Evolutionary conservation across 2,888 invertebrate species (phyloP).

Genomic region (Eutolmus rufibarbis): DNA sequence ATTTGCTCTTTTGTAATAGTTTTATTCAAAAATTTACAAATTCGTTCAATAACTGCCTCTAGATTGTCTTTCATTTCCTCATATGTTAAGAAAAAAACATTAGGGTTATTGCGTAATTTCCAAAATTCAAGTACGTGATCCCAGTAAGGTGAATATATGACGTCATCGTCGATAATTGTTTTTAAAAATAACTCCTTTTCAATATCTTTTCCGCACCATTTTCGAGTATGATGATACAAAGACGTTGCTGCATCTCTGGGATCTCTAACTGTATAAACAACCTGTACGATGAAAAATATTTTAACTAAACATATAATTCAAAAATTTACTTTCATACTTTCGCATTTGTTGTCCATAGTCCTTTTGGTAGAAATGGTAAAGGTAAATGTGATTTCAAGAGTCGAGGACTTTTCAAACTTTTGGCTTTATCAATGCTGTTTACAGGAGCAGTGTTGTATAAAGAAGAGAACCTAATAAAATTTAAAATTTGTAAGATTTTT

Average conservation of each 20-base stretch:
- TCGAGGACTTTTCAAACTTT: background rate
- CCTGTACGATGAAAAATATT: slow-evolving; percentile 59
- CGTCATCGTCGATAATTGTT: slow-evolving; percentile 45
- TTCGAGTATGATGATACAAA: slow-evolving; percentile 75
- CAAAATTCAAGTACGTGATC: slow-evolving; percentile 54
- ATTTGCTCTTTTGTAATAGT: slow-evolving; percentile 40
- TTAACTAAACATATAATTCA: no score
- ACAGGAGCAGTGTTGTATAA: background rate
- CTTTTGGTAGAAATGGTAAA: background rate
- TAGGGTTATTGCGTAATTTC: slow-evolving; percentile 50
- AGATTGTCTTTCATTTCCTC: slow-evolving; percentile 54
- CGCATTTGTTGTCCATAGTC: no score
- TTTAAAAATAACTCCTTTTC: slow-evolving; percentile 67
- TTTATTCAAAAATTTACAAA: slow-evolving; percentile 47
- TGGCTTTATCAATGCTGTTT: background rate
- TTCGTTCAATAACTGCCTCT: slow-evolving; percentile 45
- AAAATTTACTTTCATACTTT: background rate
- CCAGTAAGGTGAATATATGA: slow-evolving; percentile 50
- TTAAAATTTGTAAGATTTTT: background rate
- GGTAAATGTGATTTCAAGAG: background rate
- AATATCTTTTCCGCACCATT: slow-evolving; percentile 72
- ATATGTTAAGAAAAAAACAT: slow-evolving; percentile 53
- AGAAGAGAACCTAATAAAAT: background rate
- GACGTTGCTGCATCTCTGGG: slow-evolving; percentile 87
- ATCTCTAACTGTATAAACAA: slow-evolving; percentile 84